A percentile compares a stretch with the other conserved stretches of the same genome.
Evolutionary conservation across 2,113 vertebrate genomes (phyloP).

Genomic region (Engraulis encrasicolus): DNA sequence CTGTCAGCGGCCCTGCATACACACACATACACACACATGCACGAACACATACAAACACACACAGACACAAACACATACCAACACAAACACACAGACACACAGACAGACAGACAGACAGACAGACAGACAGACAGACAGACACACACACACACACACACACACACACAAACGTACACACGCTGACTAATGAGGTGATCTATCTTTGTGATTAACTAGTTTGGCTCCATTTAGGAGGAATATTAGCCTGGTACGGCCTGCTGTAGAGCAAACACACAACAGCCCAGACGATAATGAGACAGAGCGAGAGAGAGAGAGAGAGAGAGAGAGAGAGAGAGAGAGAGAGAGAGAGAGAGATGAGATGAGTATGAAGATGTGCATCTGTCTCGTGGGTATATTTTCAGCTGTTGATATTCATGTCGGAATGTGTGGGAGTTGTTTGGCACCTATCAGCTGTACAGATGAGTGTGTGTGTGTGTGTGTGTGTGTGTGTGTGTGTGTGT

Average conservation of each 20-base stretch:
- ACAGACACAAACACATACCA: too few relatives aligned
- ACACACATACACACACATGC: background rate
- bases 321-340: background rate
- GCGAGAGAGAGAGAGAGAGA: background rate
- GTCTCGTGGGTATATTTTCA: constrained; percentile 18
- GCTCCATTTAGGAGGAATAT: background rate
- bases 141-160: background rate
- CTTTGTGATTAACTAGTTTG: background rate
- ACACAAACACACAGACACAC: background rate
- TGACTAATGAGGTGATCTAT: constrained; percentile 1
- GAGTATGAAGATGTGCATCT: background rate
- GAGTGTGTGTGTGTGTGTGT: background rate
- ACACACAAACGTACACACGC: background rate
- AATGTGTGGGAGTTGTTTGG: constrained; percentile 7
- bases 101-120: background rate
- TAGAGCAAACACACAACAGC: background rate
- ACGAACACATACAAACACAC: background rate
- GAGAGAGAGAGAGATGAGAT: background rate
- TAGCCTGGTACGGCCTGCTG: background rate
- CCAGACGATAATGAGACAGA: background rate
- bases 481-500: background rate
- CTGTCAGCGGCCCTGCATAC: too few relatives aligned
- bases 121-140: too few relatives aligned
- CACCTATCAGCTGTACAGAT: background rate
- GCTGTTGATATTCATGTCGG: constrained; percentile 11